Conservation (phyloP, 2,113 vertebrate genomes). For the Triplophysa siluroides region DNA sequence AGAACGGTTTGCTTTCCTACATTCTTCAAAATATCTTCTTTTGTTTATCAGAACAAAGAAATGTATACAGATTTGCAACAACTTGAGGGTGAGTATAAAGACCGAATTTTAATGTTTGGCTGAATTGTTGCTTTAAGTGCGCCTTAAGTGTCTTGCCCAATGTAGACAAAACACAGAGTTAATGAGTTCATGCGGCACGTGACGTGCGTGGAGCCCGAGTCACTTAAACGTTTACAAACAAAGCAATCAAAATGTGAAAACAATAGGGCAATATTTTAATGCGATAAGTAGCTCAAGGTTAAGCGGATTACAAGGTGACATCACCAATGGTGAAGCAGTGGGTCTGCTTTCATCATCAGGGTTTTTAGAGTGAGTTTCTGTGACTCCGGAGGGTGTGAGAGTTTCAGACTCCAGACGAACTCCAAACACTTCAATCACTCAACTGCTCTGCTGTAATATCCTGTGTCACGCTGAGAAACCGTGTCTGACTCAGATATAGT, state of each 20-base stretch:
- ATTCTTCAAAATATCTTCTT: too few species aligned
- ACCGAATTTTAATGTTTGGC: too few species aligned
- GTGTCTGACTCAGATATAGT: background rate
- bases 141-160: too few species aligned
- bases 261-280: background rate
- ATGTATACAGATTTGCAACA: too few species aligned
- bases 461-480: constrained; percentile 3
- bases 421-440: constrained; percentile 26
- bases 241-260: constrained; percentile 6
- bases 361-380: background rate
- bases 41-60: too few species aligned
- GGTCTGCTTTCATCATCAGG: background rate
- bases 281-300: constrained; percentile 1
- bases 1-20: too few species aligned
- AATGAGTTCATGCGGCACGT: too few species aligned
- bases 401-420: constrained; percentile 8
- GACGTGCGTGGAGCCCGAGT: too few species aligned
- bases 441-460: constrained; percentile 9
- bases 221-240: background rate
- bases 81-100: too few species aligned
- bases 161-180: too few species aligned
- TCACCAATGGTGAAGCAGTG: background rate
- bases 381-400: background rate
- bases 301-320: background rate
- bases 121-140: too few species aligned